These are phyloP conservation scores for Acrossocheilus fasciatus DNA, from an alignment of 2,797 vertebrate species.

Conservation along the genomic window DNA sequence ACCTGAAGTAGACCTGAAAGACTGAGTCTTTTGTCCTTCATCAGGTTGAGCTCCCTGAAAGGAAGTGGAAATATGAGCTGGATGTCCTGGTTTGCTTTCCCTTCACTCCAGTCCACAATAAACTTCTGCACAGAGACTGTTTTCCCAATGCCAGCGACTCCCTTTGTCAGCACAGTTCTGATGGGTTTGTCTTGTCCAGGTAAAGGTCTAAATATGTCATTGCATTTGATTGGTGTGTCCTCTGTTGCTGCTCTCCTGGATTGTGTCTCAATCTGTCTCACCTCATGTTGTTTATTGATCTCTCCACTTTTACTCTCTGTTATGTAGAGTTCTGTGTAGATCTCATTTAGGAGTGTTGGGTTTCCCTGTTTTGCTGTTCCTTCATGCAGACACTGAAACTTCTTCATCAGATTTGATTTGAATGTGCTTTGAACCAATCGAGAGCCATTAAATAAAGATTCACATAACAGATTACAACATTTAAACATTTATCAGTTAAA, in stretches of 20 bases:
- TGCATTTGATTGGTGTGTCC: constrained; percentile 17
- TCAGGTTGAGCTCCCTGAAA: constrained; percentile 15
- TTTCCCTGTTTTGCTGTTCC: constrained; percentile 1
- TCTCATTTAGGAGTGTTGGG: constrained; percentile 24
- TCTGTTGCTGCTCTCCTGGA: constrained; percentile 5
- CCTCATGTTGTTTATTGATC: constrained; percentile 25
- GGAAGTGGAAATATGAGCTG: constrained; percentile 25
- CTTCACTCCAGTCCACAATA: constrained; percentile 22
- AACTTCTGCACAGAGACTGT: constrained; percentile 15
- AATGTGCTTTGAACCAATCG: neutral
- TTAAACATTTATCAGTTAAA: neutral
- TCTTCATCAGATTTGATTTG: neutral
- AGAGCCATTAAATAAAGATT: neutral
- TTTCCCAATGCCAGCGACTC: constrained; percentile 28
- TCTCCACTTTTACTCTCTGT: constrained; percentile 22
- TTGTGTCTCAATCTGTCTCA: constrained; percentile 25
- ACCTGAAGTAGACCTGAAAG: neutral
- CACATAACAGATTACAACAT: neutral
- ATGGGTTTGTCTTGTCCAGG: constrained; percentile 10
- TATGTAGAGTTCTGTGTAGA: neutral
- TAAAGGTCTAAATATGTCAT: constrained; percentile 15
- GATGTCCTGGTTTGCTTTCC: constrained; percentile 10
- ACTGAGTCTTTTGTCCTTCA: neutral
- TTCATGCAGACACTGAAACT: constrained; percentile 16
- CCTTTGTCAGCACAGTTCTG: constrained; percentile 34